phyloP scores from a whole-genome alignment of 2,113 vertebrate genomes.

The Dolichotis patagonum region DNA sequence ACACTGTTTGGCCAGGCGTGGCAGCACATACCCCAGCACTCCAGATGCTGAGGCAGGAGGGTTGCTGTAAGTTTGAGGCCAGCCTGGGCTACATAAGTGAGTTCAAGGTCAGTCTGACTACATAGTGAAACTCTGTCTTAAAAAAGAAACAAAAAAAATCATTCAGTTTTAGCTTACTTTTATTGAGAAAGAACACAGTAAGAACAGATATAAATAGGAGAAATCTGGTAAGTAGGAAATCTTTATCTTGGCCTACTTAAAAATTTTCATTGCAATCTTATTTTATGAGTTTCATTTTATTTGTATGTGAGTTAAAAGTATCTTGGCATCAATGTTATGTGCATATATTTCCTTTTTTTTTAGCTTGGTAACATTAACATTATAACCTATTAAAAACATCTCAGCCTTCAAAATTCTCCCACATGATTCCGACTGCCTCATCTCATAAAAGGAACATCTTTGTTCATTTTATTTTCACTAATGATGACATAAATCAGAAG shows the following conservation, averaged over 20 bases:
- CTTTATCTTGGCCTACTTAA: constrained; percentile 46
- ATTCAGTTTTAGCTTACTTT: constrained; percentile 78
- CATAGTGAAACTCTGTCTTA: not conserved
- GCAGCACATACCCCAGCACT: too few relatives aligned
- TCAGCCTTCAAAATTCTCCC: constrained; percentile 22
- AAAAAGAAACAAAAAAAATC: not conserved
- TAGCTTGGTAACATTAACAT: not conserved
- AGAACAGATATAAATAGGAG: constrained; percentile 65
- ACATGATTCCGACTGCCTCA: constrained; percentile 35
- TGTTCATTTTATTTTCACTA: constrained; percentile 33
- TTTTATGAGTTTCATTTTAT: constrained; percentile 49
- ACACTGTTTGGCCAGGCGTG: not conserved
- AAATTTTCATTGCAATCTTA: not conserved
- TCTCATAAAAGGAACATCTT: constrained; percentile 40
- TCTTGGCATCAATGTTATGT: constrained; percentile 10
- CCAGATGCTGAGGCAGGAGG: not conserved
- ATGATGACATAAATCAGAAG: constrained; percentile 43
- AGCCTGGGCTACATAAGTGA: not conserved
- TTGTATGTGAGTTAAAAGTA: constrained; percentile 31
- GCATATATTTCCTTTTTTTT: not conserved
- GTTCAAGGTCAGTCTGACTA: not conserved
- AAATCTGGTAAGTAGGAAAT: constrained; percentile 64
- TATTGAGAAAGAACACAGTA: constrained; percentile 57
- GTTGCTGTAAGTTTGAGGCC: not conserved
- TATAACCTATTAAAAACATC: constrained; percentile 44